Percentiles rank a stretch among this genome's conserved stretches.
Conservation (phyloP, 2,888 invertebrate genomes). For the Heliconius ismenius region DNA sequence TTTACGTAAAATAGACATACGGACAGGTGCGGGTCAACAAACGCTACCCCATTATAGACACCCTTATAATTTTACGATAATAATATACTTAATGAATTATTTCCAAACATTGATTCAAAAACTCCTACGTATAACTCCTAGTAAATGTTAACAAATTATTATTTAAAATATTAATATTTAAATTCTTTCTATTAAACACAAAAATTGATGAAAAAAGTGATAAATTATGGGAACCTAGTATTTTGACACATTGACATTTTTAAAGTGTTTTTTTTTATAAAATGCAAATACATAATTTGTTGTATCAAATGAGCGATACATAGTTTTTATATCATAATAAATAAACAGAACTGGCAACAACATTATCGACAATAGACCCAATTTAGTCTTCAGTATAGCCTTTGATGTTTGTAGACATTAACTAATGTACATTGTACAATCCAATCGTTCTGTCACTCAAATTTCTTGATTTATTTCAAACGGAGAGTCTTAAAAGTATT, state of each 20-base stretch:
- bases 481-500: not conserved
- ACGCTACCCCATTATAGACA: constrained; percentile 28
- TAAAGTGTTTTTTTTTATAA: no score
- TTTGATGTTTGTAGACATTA: constrained; percentile 7
- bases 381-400: constrained; percentile 6
- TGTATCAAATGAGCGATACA: not conserved
- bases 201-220: not conserved
- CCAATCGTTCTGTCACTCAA: not conserved
- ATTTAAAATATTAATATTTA: not conserved
- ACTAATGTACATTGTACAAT: not conserved
- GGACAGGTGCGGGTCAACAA: constrained; percentile 34
- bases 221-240: no score
- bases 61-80: constrained; percentile 2
- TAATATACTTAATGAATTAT: constrained; percentile 15
- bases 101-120: constrained; percentile 16
- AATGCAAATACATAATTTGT: no score
- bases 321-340: not conserved
- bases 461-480: not conserved
- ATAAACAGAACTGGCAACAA: not conserved
- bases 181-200: not conserved
- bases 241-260: no score
- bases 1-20: constrained; percentile 11
- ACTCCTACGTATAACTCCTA: no score
- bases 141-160: not conserved
- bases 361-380: not conserved